Conservation (phyloP, 1,140 invertebrate genomes). For the Leptinotarsa defecta region DNA sequence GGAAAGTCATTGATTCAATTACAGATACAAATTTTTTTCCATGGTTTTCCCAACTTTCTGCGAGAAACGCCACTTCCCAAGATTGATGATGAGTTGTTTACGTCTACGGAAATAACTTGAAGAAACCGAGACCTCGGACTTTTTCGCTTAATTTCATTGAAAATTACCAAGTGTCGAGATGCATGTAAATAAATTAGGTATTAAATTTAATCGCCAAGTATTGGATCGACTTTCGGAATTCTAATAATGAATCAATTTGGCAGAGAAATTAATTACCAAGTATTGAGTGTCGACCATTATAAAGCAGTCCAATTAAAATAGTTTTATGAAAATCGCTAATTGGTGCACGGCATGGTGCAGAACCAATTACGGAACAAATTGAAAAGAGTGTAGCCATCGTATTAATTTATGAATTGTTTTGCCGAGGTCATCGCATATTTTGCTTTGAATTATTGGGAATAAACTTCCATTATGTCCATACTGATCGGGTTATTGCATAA, state of each 20-base stretch:
- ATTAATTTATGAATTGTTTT: background rate
- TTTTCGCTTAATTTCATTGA: background rate
- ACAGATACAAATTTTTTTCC: background rate
- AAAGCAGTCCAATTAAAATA: slow-evolving; percentile 12
- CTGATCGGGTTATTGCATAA: too few relatives aligned
- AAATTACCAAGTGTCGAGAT: background rate
- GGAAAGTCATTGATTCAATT: background rate
- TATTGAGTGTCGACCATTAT: background rate
- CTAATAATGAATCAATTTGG: slow-evolving; percentile 9
- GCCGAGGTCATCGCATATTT: too few relatives aligned
- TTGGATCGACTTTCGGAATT: background rate
- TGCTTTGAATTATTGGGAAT: too few relatives aligned
- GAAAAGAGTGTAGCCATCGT: background rate
- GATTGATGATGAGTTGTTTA: slow-evolving; percentile 1
- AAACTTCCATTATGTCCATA: too few relatives aligned
- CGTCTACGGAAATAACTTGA: background rate
- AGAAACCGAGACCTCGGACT: background rate
- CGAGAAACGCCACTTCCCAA: background rate
- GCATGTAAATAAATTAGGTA: background rate
- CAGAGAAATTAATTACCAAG: slow-evolving; percentile 8
- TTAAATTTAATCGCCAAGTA: background rate
- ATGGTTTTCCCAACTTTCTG: background rate
- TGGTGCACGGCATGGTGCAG: background rate
- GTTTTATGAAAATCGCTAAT: slow-evolving; percentile 9
- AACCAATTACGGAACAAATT: slow-evolving; percentile 1